Base-by-base conservation (phyloP, 2,797 vertebrate species). In the Harpagifer antarcticus region DNA sequence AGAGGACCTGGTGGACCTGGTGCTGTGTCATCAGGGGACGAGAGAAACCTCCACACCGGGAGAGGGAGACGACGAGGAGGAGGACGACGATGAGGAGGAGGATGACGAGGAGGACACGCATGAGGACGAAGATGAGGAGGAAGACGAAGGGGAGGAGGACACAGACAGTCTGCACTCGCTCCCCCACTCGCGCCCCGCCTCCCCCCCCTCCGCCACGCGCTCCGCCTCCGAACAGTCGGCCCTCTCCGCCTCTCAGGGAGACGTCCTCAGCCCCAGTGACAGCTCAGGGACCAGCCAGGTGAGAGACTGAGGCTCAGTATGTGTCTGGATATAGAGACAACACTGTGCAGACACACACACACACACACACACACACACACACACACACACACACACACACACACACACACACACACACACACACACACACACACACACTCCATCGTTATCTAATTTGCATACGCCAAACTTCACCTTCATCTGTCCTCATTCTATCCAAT, bases 1-100 rank as follows among this genome's bases (percentile, higher is more conserved):
- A 48, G 97, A 97, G 79, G 98, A 99, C 92, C 92, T 99, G 91
- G 98, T 99, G 82, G 97, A 99, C 59, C 96, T 99, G 20, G 96
- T 99, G 81, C 93, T 99, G 68, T 96, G 96, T 88, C 97, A 99
- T 48, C 96, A 94, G 4, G 95, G 96, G 0, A n/a, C 95, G 1
- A 92, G 93, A 94, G 66, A 93, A 31, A 74, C 95, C 88, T 54
- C 95, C 76, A 90, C 87, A 90, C 47, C 95, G 0, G 91, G 94
- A 88, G 89, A 94, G 76, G 90, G 90, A 43, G 88, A 87, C 27
- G 91, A 89, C 0, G 93, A 94, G 0, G 90, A 91, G 11, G 92
- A 90, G 0, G 92, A 91, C 0, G 90, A 96, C 74, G 68, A 97
- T 0, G 92, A 96, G 12, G 96, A 96, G 80, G 85, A 96, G 83